These are phyloP conservation scores for Yponomeuta malinellus DNA, from an alignment of 2,888 invertebrate genomes.

Conservation along the genomic window DNA sequence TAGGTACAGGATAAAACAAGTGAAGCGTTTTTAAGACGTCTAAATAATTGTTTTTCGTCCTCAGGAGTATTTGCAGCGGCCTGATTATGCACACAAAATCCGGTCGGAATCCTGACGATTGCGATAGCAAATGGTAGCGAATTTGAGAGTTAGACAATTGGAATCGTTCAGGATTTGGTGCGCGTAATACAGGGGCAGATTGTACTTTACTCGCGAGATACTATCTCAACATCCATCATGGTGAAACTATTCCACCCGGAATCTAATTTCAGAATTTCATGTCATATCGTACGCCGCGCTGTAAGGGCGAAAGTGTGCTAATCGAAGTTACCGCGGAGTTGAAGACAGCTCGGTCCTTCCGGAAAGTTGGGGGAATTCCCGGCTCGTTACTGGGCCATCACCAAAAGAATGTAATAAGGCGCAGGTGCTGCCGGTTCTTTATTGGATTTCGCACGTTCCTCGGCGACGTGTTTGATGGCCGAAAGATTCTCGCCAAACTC, in stretches of 20 bases:
- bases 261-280: not conserved
- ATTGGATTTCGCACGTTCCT: constrained; percentile 73
- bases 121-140: too few species aligned
- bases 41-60: too few species aligned
- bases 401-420: constrained; percentile 73
- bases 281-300: not conserved
- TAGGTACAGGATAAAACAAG: too few species aligned
- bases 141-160: too few species aligned
- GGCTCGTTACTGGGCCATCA: constrained; percentile 52
- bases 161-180: too few species aligned
- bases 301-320: constrained; percentile 38
- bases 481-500: constrained; percentile 70
- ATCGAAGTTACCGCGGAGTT: constrained; percentile 64
- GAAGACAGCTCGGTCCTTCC: constrained; percentile 65
- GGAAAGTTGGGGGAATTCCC: constrained; percentile 64
- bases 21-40: too few species aligned
- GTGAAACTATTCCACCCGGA: constrained; percentile 30
- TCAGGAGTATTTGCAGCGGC: too few species aligned
- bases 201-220: too few species aligned
- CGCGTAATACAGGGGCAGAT: too few species aligned
- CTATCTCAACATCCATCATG: too few species aligned
- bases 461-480: constrained; percentile 70
- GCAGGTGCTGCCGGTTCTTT: constrained; percentile 69
- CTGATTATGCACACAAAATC: too few species aligned
- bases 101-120: too few species aligned